Evolutionary conservation across 2,888 invertebrate genomes (phyloP), one percentile per base, ranked within the genome.

Genomic region (Alloscopus bannaensis): DNA sequence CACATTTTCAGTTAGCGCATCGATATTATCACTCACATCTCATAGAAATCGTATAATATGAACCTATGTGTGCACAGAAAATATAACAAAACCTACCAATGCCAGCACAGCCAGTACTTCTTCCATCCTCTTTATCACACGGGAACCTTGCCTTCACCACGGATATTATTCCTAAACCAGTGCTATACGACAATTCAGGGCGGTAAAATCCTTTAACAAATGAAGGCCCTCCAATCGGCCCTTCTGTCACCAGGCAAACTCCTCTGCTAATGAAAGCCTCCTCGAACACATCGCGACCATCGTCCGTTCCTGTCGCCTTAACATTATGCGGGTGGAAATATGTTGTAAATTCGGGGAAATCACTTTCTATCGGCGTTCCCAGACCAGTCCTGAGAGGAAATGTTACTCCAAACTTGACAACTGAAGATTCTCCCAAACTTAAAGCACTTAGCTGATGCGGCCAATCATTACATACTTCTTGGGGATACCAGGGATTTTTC

Each of bases 381-480:
- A 84, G 29, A 13, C 86, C 86, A 13, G 84, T 84, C 16, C 86
- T 47, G 1, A 85, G 36, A 8, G 86, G 86, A 68, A 70, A 86
- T 29, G 81, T 84, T 3, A 85, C 64, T 26, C 85, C 85, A 72
- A 83, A 84, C 45, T 85, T 85, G 1, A 84, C 75, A 0, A 85
- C 72, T n/a, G 72, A 73, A 3, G 85, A 85, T 72, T 86, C 86
- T 8, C 86, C 85, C 29, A 85, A 68, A 28, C 83, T 81, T 11
- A 86, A 59, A 1, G 86, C 86, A 78, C 84, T 83, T 3, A 84
- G 79, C 59, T 83, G 80, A 69, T 86, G 85, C 1, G 84, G 81
- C 84, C 84, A 86, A 16, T 86, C 84, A 45, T 84, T 83, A 31
- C 81, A 84, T 16, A 81, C 59, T 57, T 86, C 85, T 76, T 85